These are phyloP conservation scores for Baccha elongata DNA, from an alignment of 2,888 invertebrate genomes.

Conservation along the genomic window DNA sequence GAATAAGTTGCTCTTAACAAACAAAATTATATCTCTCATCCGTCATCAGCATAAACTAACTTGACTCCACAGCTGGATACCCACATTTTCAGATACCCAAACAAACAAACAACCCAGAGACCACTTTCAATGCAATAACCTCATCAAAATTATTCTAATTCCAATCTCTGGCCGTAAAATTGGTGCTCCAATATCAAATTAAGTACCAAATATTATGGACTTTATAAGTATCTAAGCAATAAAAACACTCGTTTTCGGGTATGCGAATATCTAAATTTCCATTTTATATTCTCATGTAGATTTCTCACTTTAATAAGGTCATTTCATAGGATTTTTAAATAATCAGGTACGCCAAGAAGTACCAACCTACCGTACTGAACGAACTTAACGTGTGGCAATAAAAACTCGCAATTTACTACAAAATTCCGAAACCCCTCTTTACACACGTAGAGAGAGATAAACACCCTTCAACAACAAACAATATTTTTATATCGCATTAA, in stretches of 20 bases:
- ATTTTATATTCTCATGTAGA: background rate
- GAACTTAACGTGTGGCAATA: background rate
- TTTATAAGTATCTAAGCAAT: background rate
- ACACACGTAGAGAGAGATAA: background rate
- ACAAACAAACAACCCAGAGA: background rate
- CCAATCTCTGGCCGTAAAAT: background rate
- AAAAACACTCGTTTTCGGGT: background rate
- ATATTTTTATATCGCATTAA: background rate
- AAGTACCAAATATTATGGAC: background rate
- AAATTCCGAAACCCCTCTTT: background rate
- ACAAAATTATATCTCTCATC: background rate
- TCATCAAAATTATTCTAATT: slow-evolving; percentile 15
- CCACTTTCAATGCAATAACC: background rate
- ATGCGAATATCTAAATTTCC: background rate
- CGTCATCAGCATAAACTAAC: background rate
- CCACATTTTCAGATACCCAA: background rate
- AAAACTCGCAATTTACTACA: background rate
- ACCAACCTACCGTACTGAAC: too few species aligned
- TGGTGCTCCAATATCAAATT: slow-evolving; percentile 3
- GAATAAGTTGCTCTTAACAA: background rate
- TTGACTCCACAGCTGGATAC: slow-evolving; percentile 10
- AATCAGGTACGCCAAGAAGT: background rate
- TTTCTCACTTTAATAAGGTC: background rate
- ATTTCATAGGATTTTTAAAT: background rate
- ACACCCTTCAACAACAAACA: background rate